Evolutionary conservation across 2,113 vertebrate species (phyloP).

Genomic region (Aegypius monachus): DNA sequence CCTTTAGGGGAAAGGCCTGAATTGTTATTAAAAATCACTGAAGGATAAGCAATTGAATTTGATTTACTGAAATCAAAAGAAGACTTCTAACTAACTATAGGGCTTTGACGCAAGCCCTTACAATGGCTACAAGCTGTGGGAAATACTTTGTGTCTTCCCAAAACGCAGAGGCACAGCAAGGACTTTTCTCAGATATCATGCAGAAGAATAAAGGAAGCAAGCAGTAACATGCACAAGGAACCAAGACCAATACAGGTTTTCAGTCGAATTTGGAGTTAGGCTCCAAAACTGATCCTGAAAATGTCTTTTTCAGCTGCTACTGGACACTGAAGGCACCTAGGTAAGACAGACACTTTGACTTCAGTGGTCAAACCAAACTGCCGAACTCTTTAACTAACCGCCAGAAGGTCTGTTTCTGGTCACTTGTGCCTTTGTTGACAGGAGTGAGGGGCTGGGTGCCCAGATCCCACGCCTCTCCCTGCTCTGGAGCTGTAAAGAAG

Average conservation of each 20-base stretch:
- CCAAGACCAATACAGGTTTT: not conserved
- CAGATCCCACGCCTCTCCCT: not conserved
- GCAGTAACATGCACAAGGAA: not conserved
- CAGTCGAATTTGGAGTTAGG: not conserved
- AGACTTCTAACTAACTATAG: not conserved
- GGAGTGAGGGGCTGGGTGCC: not conserved
- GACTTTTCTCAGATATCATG: rapidly evolving
- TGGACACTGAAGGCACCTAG: not conserved
- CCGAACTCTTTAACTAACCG: not conserved
- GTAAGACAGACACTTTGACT: not conserved
- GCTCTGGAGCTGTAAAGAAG: not conserved
- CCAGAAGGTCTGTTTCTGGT: not conserved
- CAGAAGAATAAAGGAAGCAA: not conserved
- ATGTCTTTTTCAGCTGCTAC: not conserved
- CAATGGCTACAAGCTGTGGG: not conserved
- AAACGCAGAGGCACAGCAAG: not conserved
- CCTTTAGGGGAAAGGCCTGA: not conserved
- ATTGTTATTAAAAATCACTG: not conserved
- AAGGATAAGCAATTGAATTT: not conserved
- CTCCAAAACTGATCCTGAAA: not conserved
- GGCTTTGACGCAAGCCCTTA: not conserved
- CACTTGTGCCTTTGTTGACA: not conserved
- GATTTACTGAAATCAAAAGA: not conserved
- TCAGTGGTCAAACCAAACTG: not conserved
- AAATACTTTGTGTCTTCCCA: not conserved